phyloP scores from a whole-genome alignment of 2,797 vertebrate species.

The Poecilia velifera region DNA sequence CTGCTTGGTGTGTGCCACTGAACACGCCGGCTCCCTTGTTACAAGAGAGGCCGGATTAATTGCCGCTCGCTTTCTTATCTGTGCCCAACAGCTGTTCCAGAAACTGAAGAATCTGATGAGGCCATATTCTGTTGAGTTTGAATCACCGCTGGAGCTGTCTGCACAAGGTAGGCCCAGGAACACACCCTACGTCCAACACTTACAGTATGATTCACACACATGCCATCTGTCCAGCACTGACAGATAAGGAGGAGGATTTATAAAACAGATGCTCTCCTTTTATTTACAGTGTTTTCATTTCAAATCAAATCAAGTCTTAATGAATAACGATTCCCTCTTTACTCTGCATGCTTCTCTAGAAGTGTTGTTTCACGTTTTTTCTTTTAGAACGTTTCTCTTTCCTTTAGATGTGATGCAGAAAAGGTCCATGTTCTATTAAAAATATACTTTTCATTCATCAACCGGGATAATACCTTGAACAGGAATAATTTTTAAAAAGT shows the following conservation, averaged over 20 bases:
- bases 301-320: conserved; percentile 1
- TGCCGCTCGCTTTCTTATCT: conserved; percentile 72
- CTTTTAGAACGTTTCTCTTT: not conserved
- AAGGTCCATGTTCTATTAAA: not conserved
- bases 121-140: conserved; percentile 94
- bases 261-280: not conserved
- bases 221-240: conserved; percentile 10
- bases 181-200: not conserved
- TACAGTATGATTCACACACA: not conserved
- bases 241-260: conserved; percentile 16
- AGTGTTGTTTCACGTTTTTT: not conserved
- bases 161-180: conserved; percentile 90
- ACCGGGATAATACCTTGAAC: not conserved
- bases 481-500: not conserved
- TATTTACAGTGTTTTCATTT: not conserved
- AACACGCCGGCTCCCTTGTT: conserved; percentile 33
- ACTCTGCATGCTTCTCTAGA: not conserved
- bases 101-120: conserved; percentile 99
- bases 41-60: conserved; percentile 60
- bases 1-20: conserved; percentile 23
- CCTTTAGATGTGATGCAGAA: not conserved
- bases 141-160: conserved; percentile 97
- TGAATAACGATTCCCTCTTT: not conserved
- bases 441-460: not conserved
- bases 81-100: conserved; percentile 91